Conservation (phyloP, 2,888 invertebrate genomes). For the Xylota sylvarum region DNA sequence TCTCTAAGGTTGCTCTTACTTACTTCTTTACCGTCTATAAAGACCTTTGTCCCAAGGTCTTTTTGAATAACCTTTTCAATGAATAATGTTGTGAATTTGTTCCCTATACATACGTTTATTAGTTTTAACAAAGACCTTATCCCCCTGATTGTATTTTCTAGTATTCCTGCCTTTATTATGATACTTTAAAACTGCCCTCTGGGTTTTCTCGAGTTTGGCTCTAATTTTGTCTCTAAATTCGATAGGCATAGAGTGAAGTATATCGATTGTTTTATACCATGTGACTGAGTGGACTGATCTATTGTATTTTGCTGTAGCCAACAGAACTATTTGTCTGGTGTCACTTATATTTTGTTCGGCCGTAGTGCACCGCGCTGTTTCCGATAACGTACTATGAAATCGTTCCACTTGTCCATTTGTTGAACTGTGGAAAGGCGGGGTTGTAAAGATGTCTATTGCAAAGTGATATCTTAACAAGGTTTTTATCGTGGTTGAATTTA, state of each 20-base stretch:
- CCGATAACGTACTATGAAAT: constrained; percentile 4
- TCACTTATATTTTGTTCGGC: constrained; percentile 6
- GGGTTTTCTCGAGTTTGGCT: background rate
- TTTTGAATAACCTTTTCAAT: constrained; percentile 15
- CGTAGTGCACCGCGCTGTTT: constrained; percentile 6
- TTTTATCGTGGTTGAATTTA: background rate
- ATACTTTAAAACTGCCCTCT: background rate
- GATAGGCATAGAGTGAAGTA: constrained; percentile 12
- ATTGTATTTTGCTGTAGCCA: constrained; percentile 13
- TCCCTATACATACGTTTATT: constrained; percentile 26
- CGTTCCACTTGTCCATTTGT: constrained; percentile 5
- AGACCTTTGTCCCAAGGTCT: background rate
- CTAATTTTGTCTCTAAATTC: background rate
- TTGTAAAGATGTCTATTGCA: background rate
- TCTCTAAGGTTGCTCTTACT: background rate
- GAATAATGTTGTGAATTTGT: constrained; percentile 18
- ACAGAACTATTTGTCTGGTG: constrained; percentile 11
- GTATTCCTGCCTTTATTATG: constrained; percentile 6
- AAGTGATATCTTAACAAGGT: constrained; percentile 8
- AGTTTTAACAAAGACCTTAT: constrained; percentile 16
- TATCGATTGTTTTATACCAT: background rate
- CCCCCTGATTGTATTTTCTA: background rate
- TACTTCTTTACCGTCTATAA: background rate
- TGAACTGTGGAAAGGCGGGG: background rate
- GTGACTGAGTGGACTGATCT: constrained; percentile 19